Evolutionary conservation across 2,888 invertebrate genomes (phyloP).

Genomic region (Ectobius pallidus): DNA sequence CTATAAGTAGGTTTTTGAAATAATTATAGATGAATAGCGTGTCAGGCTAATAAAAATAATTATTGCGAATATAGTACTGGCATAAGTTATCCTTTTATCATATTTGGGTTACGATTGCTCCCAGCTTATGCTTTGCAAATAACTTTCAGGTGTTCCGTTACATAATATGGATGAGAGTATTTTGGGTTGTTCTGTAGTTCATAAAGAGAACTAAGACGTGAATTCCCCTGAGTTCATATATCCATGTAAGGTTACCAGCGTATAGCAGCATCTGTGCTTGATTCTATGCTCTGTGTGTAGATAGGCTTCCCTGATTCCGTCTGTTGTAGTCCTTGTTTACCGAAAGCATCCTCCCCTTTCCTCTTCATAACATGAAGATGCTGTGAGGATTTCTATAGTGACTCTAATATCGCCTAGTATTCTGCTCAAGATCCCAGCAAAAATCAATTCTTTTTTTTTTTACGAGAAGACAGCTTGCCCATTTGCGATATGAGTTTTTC

Average conservation of each 20-base stretch:
- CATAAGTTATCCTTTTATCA: too few species aligned
- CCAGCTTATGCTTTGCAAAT: too few species aligned
- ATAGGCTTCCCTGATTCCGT: slow-evolving; percentile 1
- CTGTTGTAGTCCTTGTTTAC: slow-evolving; percentile 17
- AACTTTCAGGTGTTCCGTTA: too few species aligned
- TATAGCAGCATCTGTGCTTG: background rate
- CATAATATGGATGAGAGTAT: background rate
- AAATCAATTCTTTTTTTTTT: slow-evolving; percentile 10
- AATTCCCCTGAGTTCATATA: background rate
- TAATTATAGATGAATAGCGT: too few species aligned
- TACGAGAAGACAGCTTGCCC: slow-evolving; percentile 9
- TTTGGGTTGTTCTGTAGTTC: background rate
- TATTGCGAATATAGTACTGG: too few species aligned
- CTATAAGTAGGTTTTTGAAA: too few species aligned
- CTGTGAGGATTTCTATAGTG: background rate
- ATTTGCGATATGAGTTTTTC: slow-evolving; percentile 27
- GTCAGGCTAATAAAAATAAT: too few species aligned
- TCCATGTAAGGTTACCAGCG: background rate
- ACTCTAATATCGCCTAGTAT: background rate
- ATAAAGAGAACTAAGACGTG: background rate
- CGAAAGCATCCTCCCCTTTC: background rate
- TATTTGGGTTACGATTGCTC: too few species aligned
- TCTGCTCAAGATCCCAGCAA: slow-evolving; percentile 11
- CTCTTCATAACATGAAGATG: slow-evolving; percentile 13
- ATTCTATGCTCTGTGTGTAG: background rate